Percentiles rank a stretch among this genome's conserved stretches.
These are phyloP conservation scores for Autographa gamma DNA, from an alignment of 2,888 invertebrate species.

Conservation along the genomic window DNA sequence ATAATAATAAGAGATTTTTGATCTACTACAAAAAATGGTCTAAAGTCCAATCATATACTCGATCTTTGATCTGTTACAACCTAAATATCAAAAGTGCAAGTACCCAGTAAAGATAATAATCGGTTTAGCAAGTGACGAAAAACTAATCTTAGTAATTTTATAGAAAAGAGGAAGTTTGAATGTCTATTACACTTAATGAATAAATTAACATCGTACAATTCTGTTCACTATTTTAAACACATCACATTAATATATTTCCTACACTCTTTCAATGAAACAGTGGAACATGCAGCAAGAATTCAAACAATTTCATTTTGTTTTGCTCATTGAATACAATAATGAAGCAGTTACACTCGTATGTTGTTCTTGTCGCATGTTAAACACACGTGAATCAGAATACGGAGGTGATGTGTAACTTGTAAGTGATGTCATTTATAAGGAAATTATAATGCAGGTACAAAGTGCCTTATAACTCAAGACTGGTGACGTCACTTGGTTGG, in stretches of 20 bases:
- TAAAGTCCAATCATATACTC: too few relatives aligned
- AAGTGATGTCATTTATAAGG: conserved; percentile 29
- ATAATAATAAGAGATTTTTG: too few relatives aligned
- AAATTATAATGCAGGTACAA: conserved; percentile 18
- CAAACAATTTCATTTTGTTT: conserved; percentile 29
- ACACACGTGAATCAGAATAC: conserved; percentile 36
- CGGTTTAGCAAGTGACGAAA: too few relatives aligned
- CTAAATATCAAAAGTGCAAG: too few relatives aligned
- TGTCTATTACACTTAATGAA: not conserved
- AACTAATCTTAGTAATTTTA: too few relatives aligned
- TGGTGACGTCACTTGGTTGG: not conserved
- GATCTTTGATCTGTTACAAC: too few relatives aligned
- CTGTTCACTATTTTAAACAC: not conserved
- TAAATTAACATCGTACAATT: not conserved
- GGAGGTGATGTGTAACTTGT: conserved; percentile 17
- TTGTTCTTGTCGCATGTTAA: conserved; percentile 28
- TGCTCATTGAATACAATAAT: conserved; percentile 7
- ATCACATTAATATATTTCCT: not conserved
- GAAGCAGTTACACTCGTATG: conserved; percentile 1
- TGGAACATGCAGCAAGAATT: conserved; percentile 16
- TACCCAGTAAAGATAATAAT: too few relatives aligned
- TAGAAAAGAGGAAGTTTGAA: too few relatives aligned
- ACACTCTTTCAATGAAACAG: not conserved
- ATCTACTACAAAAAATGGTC: too few relatives aligned
- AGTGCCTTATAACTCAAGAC: not conserved